phyloP scores from a whole-genome alignment of 2,113 vertebrate species.

The Phylloscopus whistleri region DNA sequence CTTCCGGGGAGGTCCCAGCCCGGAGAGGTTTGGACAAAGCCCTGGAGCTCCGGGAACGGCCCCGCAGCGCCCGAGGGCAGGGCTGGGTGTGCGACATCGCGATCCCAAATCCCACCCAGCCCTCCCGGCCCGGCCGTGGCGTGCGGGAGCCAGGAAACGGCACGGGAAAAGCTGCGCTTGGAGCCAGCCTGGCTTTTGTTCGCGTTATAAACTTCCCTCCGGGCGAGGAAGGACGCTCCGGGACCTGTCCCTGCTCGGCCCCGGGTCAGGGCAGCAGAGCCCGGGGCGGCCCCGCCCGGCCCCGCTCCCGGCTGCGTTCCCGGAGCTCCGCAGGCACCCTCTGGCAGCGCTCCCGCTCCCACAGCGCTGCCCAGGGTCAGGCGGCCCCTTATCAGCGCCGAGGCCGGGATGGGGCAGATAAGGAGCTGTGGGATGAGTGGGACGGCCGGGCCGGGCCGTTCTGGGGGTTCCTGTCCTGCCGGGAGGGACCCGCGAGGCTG shows the following conservation, averaged over 20 bases:
- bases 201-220: neutral
- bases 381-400: neutral
- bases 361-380: neutral
- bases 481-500: fast-evolving
- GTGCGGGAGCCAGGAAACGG: neutral
- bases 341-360: neutral
- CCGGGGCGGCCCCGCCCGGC: neutral
- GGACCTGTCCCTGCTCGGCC: neutral
- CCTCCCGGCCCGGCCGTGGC: neutral
- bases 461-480: neutral
- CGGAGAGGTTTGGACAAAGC: neutral
- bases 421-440: neutral
- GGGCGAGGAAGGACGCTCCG: neutral
- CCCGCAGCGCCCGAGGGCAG: neutral
- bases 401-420: fast-evolving
- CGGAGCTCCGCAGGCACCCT: neutral
- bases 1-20: neutral
- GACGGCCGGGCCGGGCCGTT: fast-evolving
- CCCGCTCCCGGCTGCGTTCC: neutral
- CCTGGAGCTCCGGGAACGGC: fast-evolving
- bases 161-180: neutral
- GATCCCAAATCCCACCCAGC: fast-evolving
- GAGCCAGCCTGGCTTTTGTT: conserved; percentile 2
- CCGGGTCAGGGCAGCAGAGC: neutral
- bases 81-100: fast-evolving